A percentile compares a stretch with the other conserved stretches of the same genome.
Evolutionary conservation across 2,113 vertebrate genomes (phyloP).

Genomic region (Xenotilapia caudafasciata): DNA sequence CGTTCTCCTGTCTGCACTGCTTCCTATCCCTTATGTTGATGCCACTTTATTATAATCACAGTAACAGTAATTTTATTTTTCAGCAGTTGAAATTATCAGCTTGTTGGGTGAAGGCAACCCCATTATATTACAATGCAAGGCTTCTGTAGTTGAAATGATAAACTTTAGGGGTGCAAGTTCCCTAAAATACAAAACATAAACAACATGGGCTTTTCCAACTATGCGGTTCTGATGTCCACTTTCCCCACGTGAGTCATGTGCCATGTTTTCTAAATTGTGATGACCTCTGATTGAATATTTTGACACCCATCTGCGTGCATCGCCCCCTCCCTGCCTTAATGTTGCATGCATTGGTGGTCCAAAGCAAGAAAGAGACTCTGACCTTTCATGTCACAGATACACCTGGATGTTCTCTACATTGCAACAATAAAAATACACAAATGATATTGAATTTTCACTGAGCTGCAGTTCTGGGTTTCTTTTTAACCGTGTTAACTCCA

Average conservation of each 20-base stretch:
- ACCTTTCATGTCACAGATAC: not conserved
- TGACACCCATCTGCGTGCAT: not conserved
- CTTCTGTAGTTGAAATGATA: rapidly evolving
- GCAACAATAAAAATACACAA: not conserved
- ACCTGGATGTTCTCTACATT: not conserved
- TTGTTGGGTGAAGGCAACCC: not conserved
- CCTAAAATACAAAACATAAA: not conserved
- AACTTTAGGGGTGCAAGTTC: not conserved
- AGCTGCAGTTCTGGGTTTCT: not conserved
- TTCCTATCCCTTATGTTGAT: not conserved
- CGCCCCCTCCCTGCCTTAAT: not conserved
- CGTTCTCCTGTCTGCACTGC: not conserved
- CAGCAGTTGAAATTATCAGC: not conserved
- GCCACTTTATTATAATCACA: not conserved
- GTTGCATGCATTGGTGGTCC: not conserved
- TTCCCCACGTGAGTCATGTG: not conserved
- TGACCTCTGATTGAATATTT: not conserved
- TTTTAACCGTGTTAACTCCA: not conserved
- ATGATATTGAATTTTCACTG: not conserved
- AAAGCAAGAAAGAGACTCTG: not conserved
- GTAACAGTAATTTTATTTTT: not conserved
- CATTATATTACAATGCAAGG: not conserved
- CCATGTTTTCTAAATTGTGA: not conserved
- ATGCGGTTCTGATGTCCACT: not conserved
- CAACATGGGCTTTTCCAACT: not conserved